A percentile compares a stretch with the other conserved stretches of the same genome.
These are phyloP conservation scores for Mesochorus sp. DNA, from an alignment of 2,888 invertebrate species.

Conservation along the genomic window DNA sequence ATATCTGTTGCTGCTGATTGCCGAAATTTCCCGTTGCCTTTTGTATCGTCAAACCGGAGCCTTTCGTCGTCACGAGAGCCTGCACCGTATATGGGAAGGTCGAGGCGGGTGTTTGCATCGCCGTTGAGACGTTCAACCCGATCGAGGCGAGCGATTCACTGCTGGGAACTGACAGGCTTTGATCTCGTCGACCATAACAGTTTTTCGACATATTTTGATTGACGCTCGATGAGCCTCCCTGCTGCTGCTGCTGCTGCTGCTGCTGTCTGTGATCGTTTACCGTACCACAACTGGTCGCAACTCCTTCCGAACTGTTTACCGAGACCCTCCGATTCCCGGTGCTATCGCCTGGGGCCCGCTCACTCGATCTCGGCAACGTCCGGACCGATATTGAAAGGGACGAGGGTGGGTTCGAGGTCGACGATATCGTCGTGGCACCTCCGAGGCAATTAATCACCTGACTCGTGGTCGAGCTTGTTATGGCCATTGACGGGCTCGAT, in stretches of 20 bases:
- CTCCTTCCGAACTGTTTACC: constrained; percentile 1
- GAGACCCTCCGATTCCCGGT: constrained; percentile 5
- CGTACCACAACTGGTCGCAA: background rate
- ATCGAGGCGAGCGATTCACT: constrained; percentile 69
- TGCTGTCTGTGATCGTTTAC: constrained; percentile 19
- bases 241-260: background rate
- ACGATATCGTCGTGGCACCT: constrained; percentile 52
- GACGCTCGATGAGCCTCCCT: constrained; percentile 16
- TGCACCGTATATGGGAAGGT: constrained; percentile 72
- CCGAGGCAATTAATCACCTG: constrained; percentile 58
- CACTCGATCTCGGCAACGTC: constrained; percentile 21
- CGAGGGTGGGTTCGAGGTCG: constrained; percentile 42
- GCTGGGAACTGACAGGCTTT: constrained; percentile 51
- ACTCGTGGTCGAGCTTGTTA: constrained; percentile 43
- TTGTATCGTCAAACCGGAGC: constrained; percentile 56
- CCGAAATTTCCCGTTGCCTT: constrained; percentile 51
- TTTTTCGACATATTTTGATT: constrained; percentile 55
- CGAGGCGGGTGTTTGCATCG: constrained; percentile 61
- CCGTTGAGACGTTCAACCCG: constrained; percentile 71
- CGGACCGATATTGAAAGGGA: constrained; percentile 57
- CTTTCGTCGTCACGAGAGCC: constrained; percentile 69
- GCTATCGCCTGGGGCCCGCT: too few species aligned
- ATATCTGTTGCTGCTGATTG: constrained; percentile 57
- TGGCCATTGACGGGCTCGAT: constrained; percentile 25
- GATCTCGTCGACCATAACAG: constrained; percentile 47